These are phyloP conservation scores for Lagorchestes hirsutus DNA, from an alignment of 2,797 vertebrate genomes.

Conservation along the genomic window DNA sequence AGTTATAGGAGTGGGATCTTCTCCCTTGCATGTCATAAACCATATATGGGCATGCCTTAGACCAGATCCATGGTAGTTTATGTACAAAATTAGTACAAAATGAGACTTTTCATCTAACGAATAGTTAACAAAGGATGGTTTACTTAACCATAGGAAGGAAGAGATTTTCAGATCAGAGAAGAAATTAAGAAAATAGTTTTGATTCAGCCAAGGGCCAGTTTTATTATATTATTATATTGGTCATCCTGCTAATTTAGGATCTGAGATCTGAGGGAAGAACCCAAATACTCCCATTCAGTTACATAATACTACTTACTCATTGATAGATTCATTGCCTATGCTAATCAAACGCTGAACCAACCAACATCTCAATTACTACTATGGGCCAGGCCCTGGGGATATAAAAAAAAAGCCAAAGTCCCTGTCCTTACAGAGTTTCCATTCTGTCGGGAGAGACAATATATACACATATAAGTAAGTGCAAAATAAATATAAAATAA, in stretches of 20 bases:
- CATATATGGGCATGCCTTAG: too few species aligned
- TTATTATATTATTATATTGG: too few species aligned
- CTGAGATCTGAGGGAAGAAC: not conserved
- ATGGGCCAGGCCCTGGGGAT: not conserved
- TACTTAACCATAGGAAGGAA: not conserved
- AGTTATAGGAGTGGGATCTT: too few species aligned
- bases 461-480: not conserved
- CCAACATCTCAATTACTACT: not conserved
- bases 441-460: not conserved
- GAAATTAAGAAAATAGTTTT: not conserved
- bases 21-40: too few species aligned
- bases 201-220: too few species aligned
- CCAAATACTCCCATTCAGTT: not conserved
- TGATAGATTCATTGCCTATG: not conserved
- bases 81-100: too few species aligned
- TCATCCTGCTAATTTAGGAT: not conserved
- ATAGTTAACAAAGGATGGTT: too few species aligned
- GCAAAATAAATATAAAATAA: not conserved
- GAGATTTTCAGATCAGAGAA: not conserved
- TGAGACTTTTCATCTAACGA: too few species aligned
- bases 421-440: not conserved
- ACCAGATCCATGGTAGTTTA: too few species aligned
- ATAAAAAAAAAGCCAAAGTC: not conserved
- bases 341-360: not conserved
- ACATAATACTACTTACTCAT: not conserved